A percentile compares a stretch with the other conserved stretches of the same genome.
Conservation (phyloP, 1,140 invertebrate genomes). For the Caenorhabditis elegans region DNA sequence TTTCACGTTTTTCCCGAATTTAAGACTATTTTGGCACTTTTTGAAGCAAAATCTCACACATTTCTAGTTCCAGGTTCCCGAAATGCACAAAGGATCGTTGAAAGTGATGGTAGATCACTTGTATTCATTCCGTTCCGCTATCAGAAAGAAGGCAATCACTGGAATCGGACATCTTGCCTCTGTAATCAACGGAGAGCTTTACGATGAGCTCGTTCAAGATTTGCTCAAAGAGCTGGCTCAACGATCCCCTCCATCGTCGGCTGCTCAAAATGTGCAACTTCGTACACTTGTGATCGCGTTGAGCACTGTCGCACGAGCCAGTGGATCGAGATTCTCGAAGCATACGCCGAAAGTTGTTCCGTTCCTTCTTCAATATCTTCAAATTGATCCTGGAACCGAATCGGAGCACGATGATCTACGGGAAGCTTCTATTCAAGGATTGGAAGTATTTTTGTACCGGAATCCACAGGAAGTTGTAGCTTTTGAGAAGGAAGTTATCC, state of each 20-base stretch:
- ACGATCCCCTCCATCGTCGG: not conserved
- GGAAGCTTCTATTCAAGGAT: constrained; percentile 54
- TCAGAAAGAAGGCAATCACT: constrained; percentile 73
- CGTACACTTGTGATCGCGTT: not conserved
- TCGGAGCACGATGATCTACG: constrained; percentile 60
- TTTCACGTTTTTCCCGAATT: too few relatives aligned
- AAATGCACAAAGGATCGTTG: not conserved
- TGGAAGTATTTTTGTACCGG: constrained; percentile 37
- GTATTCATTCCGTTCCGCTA: constrained; percentile 73
- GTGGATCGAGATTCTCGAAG: constrained; percentile 7
- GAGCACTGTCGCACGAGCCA: not conserved
- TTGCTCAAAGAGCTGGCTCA: not conserved
- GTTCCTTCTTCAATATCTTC: not conserved
- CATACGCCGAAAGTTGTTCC: constrained; percentile 34
- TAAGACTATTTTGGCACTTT: too few relatives aligned
- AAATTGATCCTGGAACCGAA: not conserved
- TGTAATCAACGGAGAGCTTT: constrained; percentile 40
- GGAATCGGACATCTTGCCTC: constrained; percentile 63
- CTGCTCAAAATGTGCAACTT: not conserved
- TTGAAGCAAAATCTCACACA: too few relatives aligned
- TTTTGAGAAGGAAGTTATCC: constrained; percentile 43
- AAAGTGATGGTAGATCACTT: constrained; percentile 35
- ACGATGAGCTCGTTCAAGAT: not conserved
- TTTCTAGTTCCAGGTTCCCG: not conserved
- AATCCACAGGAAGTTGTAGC: constrained; percentile 30